Evolutionary conservation across 2,888 invertebrate genomes (phyloP), one percentile per base, ranked within the genome.

Genomic region (Tenthredo mesomela): DNA sequence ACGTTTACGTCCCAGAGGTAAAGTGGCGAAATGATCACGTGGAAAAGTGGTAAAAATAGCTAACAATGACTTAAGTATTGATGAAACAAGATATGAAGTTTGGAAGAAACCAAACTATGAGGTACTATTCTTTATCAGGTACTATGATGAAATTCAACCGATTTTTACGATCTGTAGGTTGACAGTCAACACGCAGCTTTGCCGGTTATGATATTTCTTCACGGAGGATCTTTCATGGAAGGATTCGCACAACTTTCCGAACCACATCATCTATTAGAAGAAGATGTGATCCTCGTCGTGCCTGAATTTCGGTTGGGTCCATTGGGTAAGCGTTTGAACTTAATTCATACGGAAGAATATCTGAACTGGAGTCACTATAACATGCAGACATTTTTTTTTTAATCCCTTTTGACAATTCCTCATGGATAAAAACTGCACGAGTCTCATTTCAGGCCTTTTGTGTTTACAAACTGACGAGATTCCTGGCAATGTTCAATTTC

Each of bases 401-500:
- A 37, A 21, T 21, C 7, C 12, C 12, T 21, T 25, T 25, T 25
- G 61, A 25, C 25, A 25, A 61, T 21, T 18, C 37, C 3, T 3
- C n/a, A 9, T 18, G 18, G n/a, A 54, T 54, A 54, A 21, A 21
- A 61, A 61, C 10, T 61, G 61, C 25, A 12, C 2, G 10, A 15
- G 10, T 54, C n/a, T 15, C 77, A 29, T 86, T 86, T 6, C 85
- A 93, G 95, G 95, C 29, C 95, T 95, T 91, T 85, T 95, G 37
- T 93, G 94, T 1, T 94, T 95, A 3, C 92, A 93, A 84, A 94
- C 93, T 15, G 90, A 93, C 10, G 92, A 92, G n/a, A 92, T 94
- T 84, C 94, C 95, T 0, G 95, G 95, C 15, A 95, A 95, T 90
- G 94, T 93, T 85, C 94, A 95, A 0, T 90, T 95, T 61, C 90